Conservation (phyloP, 37 sponge, comb jelly and placozoan species). For the Mnemiopsis leidyi region DNA sequence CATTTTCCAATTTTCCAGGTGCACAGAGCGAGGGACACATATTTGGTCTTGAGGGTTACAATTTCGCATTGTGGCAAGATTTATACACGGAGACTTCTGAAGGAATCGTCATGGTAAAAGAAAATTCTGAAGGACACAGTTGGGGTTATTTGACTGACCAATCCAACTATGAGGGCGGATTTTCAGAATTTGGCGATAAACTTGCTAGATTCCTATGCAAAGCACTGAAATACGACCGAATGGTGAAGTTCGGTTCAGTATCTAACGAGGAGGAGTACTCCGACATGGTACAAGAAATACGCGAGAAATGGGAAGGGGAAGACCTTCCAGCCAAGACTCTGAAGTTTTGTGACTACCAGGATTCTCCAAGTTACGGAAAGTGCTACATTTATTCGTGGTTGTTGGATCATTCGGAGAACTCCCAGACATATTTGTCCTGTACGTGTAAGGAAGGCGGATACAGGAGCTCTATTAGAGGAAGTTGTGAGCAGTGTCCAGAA, state of each 20-base stretch:
- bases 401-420: neutral
- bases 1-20: no score
- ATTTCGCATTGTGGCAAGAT: neutral
- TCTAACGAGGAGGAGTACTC: neutral
- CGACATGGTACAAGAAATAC: neutral
- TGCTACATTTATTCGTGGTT: no score
- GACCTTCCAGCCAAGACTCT: no score
- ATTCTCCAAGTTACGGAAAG: neutral
- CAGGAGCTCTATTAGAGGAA: neutral
- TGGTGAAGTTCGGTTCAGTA: neutral
- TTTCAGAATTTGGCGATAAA: neutral
- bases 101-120: neutral
- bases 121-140: neutral
- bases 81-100: neutral
- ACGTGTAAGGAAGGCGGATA: neutral
- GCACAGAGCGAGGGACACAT: neutral
- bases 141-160: neutral
- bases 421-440: neutral
- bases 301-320: no score
- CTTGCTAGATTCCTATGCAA: neutral
- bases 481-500: neutral
- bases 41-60: neutral
- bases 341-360: neutral
- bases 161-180: neutral
- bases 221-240: neutral